Percentiles rank a stretch among this genome's conserved stretches.
These are phyloP conservation scores for Danio rerio DNA, from an alignment of 2,113 vertebrate genomes.

Conservation along the genomic window DNA sequence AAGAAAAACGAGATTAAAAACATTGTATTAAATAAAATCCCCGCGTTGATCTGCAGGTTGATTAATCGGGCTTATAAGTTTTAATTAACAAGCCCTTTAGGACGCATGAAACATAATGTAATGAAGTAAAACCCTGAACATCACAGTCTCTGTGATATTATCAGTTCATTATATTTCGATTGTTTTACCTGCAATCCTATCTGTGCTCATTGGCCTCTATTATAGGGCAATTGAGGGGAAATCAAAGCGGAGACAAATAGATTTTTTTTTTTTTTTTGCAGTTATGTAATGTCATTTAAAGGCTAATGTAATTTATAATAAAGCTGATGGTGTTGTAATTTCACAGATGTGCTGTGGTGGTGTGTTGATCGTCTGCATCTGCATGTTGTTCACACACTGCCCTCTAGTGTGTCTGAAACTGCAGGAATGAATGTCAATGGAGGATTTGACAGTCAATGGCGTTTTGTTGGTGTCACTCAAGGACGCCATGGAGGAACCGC, in stretches of 20 bases:
- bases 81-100: slow-evolving; percentile 54
- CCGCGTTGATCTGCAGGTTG: too few relatives aligned
- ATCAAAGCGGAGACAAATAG: slow-evolving; percentile 9
- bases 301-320: slow-evolving; percentile 56
- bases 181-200: slow-evolving; percentile 49
- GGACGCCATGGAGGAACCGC: neutral
- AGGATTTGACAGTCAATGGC: neutral
- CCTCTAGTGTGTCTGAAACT: slow-evolving; percentile 58
- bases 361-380: neutral
- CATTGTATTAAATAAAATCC: too few relatives aligned
- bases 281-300: slow-evolving; percentile 55
- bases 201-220: slow-evolving; percentile 6
- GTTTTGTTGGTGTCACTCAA: slow-evolving; percentile 7
- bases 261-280: slow-evolving; percentile 33
- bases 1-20: too few relatives aligned
- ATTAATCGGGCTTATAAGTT: slow-evolving; percentile 25
- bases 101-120: slow-evolving; percentile 7
- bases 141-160: slow-evolving; percentile 43
- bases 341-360: slow-evolving; percentile 32
- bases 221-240: neutral
- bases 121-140: slow-evolving; percentile 53
- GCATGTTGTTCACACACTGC: slow-evolving; percentile 53
- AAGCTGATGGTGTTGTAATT: slow-evolving; percentile 43
- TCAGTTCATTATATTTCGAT: slow-evolving; percentile 48
- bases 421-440: slow-evolving; percentile 15